Evolutionary conservation across 2,888 invertebrate genomes (phyloP).

Genomic region (Eupithecia inturbata): DNA sequence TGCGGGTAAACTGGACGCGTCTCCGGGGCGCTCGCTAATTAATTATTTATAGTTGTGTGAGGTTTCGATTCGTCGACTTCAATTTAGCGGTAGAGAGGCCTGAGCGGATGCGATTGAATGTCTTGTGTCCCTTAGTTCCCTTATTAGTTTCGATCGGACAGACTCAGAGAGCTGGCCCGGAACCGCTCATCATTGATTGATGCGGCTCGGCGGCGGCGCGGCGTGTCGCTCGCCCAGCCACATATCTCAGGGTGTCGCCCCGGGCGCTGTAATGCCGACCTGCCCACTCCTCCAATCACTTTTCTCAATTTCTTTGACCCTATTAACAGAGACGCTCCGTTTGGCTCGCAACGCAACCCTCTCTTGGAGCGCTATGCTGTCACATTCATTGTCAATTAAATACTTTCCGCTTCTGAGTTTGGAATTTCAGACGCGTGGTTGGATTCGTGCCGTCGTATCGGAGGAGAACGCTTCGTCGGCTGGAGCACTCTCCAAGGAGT

Average conservation of each 20-base stretch:
- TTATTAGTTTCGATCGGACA: constrained; percentile 59
- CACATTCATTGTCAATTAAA: constrained; percentile 75
- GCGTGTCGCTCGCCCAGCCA: constrained; percentile 32
- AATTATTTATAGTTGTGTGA: constrained; percentile 75
- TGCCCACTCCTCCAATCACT: constrained; percentile 69
- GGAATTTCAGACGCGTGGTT: constrained; percentile 51
- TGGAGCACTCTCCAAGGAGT: constrained; percentile 32
- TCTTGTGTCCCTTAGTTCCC: constrained; percentile 43
- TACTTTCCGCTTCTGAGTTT: constrained; percentile 59
- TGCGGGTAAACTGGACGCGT: constrained; percentile 65
- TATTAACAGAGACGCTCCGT: constrained; percentile 72
- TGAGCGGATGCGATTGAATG: constrained; percentile 47
- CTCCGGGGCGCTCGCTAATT: constrained; percentile 63
- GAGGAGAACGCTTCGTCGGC: constrained; percentile 14
- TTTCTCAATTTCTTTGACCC: constrained; percentile 80
- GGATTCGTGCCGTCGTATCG: constrained; percentile 26
- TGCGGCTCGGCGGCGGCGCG: constrained; percentile 41
- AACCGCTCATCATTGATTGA: constrained; percentile 41
- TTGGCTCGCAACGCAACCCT: constrained; percentile 62
- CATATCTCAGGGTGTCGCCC: constrained; percentile 46
- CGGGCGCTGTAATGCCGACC: constrained; percentile 62
- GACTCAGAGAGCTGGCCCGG: constrained; percentile 36
- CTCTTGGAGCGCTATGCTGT: constrained; percentile 64
- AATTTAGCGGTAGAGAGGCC: constrained; percentile 45
- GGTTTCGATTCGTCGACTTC: constrained; percentile 44